Conservation (phyloP, 37 sponge, comb jelly and placozoan species). For the Chondrilla cf. caribensis region DNA sequence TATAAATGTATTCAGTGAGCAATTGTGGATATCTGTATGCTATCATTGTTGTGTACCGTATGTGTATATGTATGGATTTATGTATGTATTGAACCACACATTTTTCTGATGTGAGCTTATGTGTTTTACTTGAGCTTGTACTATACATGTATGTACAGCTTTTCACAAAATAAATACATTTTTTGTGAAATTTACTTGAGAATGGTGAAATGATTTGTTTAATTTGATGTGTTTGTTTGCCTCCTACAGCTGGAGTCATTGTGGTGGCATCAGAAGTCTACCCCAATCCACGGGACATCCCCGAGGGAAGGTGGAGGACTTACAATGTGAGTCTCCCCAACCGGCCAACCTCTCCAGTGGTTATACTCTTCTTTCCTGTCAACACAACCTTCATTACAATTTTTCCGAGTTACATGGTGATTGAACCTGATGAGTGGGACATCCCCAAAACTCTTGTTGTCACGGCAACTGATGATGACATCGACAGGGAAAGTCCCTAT, state of each 20-base stretch:
- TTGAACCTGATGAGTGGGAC: constrained; percentile 77
- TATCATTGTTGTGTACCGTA: too few species aligned
- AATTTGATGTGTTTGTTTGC: too few species aligned
- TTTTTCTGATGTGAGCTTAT: too few species aligned
- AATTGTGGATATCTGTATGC: too few species aligned
- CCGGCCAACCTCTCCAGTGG: constrained; percentile 52
- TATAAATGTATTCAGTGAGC: too few species aligned
- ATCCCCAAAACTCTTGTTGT: constrained; percentile 61
- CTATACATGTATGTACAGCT: constrained; percentile 1
- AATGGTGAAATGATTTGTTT: too few species aligned
- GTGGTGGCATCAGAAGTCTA: constrained; percentile 53
- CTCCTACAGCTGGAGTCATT: constrained; percentile 61
- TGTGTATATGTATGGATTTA: too few species aligned
- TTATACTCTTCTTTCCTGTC: constrained; percentile 50
- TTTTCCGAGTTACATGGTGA: constrained; percentile 48
- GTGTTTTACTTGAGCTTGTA: background rate
- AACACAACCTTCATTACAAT: constrained; percentile 46
- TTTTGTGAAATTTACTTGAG: too few species aligned
- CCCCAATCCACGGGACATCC: constrained; percentile 62
- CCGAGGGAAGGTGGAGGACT: constrained; percentile 81
- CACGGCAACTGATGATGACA: constrained; percentile 57
- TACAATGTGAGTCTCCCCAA: constrained; percentile 72
- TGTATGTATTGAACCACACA: too few species aligned
- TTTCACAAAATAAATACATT: too few species aligned
- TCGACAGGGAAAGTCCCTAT: constrained; percentile 53